Evolutionary conservation across 37 sponge, comb jelly and placozoan genomes (phyloP).

Genomic region (Diacarnus erythraeanus): DNA sequence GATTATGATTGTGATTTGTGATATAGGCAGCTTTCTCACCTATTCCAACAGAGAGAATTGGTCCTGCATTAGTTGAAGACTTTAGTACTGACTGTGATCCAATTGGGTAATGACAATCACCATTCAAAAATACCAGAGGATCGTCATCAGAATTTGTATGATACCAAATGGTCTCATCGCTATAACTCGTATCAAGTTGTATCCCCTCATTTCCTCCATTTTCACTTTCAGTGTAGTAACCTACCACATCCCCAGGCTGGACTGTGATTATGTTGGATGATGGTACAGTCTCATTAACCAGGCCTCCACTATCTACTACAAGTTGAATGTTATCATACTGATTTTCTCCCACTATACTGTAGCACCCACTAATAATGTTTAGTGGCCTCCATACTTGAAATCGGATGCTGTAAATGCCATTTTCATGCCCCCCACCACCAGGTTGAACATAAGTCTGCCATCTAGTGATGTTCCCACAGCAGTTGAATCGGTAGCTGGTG

Average conservation of each 20-base stretch:
- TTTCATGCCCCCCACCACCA: slow-evolving; percentile 19
- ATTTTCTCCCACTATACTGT: slow-evolving; percentile 28
- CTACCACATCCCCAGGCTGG: slow-evolving; percentile 46
- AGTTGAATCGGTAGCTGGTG: slow-evolving; percentile 24
- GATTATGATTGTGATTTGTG: neutral
- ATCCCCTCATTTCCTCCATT: slow-evolving; percentile 1
- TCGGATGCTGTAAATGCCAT: slow-evolving; percentile 5
- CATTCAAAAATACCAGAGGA: neutral
- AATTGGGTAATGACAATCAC: slow-evolving; percentile 7
- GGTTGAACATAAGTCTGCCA: slow-evolving; percentile 40
- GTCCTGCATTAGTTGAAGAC: slow-evolving; percentile 18
- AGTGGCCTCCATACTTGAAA: slow-evolving; percentile 59
- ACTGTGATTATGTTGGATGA: slow-evolving; percentile 16
- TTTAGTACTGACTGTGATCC: neutral
- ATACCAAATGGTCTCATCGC: slow-evolving; percentile 10
- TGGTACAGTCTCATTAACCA: neutral
- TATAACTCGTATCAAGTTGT: neutral
- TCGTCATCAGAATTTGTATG: neutral
- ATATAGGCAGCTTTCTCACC: neutral
- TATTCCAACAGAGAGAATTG: slow-evolving; percentile 9
- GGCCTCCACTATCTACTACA: neutral
- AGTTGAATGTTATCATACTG: neutral
- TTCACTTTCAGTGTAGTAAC: slow-evolving; percentile 5
- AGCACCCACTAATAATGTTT: slow-evolving; percentile 7
- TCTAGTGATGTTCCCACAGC: slow-evolving; percentile 35